Percentiles rank a stretch among this genome's conserved stretches.
Evolutionary conservation across 2,888 invertebrate genomes (phyloP).

Genomic region (Vanessa cardui): DNA sequence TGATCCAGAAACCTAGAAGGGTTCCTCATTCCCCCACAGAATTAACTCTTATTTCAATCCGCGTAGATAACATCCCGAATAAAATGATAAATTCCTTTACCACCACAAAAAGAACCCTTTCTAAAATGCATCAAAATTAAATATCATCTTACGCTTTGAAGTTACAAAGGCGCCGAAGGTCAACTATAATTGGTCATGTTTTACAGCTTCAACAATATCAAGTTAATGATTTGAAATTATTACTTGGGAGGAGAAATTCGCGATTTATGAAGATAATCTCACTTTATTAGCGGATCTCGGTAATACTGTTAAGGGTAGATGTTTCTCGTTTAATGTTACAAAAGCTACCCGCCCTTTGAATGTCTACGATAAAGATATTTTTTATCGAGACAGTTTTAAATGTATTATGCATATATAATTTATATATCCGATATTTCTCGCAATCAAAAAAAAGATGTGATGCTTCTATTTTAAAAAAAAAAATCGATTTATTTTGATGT

Average conservation of each 20-base stretch:
- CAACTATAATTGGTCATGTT: conserved; percentile 42
- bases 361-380: too few species aligned
- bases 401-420: too few species aligned
- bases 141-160: conserved; percentile 15
- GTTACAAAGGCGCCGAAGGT: conserved; percentile 34
- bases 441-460: too few species aligned
- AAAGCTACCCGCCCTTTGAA: neutral
- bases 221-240: conserved; percentile 60
- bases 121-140: conserved; percentile 20
- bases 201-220: conserved; percentile 51
- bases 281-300: conserved; percentile 43
- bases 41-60: conserved; percentile 41
- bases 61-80: conserved; percentile 35
- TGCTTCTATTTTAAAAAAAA: too few species aligned
- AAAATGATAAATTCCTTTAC: conserved; percentile 38
- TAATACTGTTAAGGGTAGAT: conserved; percentile 34
- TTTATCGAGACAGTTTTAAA: too few species aligned
- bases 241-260: conserved; percentile 49
- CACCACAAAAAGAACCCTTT: conserved; percentile 30
- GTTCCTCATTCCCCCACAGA: conserved; percentile 46
- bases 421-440: too few species aligned
- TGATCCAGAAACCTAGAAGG: conserved; percentile 48
- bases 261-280: conserved; percentile 57
- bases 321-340: conserved; percentile 28
- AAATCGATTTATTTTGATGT: too few species aligned